Evolutionary conservation across 1,140 invertebrate species (phyloP).

Genomic region (Diachasma alloeum): DNA sequence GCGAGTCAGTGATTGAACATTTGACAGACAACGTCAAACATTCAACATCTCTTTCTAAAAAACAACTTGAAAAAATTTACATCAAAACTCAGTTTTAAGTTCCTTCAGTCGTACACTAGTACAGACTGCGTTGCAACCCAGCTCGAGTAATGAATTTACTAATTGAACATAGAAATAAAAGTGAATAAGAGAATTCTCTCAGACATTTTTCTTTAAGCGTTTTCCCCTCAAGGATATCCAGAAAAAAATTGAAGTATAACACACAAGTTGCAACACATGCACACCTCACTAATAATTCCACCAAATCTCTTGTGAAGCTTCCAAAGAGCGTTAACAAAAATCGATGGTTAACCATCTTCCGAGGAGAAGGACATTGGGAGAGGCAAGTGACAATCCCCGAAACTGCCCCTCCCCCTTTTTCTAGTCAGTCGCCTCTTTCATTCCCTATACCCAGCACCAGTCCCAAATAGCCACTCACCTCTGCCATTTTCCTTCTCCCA

Average conservation of each 20-base stretch:
- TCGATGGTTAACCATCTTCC: not conserved
- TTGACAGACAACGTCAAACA: not conserved
- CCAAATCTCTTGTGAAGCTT: not conserved
- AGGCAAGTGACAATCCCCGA: conserved; percentile 18
- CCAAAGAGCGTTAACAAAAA: not conserved
- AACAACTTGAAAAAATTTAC: not conserved
- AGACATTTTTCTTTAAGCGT: too few relatives aligned
- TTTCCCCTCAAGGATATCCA: too few relatives aligned
- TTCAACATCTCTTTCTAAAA: not conserved
- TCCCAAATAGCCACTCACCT: conserved; percentile 59
- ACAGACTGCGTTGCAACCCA: conserved; percentile 50
- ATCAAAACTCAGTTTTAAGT: not conserved
- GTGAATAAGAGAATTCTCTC: not conserved
- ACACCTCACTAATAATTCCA: not conserved
- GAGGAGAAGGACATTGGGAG: conserved; percentile 15
- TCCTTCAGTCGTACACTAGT: not conserved
- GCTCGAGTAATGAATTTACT: conserved; percentile 23
- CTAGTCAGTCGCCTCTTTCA: conserved; percentile 31
- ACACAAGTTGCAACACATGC: conserved; percentile 44
- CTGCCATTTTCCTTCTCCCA: conserved; percentile 56
- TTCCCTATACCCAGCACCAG: conserved; percentile 50
- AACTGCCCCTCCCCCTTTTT: not conserved
- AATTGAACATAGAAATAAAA: not conserved
- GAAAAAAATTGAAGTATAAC: too few relatives aligned
- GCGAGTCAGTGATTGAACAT: not conserved